A percentile compares a stretch with the other conserved stretches of the same genome.
These are phyloP conservation scores for Melanocharis versteri DNA, from an alignment of 2,113 vertebrate genomes.

Conservation along the genomic window DNA sequence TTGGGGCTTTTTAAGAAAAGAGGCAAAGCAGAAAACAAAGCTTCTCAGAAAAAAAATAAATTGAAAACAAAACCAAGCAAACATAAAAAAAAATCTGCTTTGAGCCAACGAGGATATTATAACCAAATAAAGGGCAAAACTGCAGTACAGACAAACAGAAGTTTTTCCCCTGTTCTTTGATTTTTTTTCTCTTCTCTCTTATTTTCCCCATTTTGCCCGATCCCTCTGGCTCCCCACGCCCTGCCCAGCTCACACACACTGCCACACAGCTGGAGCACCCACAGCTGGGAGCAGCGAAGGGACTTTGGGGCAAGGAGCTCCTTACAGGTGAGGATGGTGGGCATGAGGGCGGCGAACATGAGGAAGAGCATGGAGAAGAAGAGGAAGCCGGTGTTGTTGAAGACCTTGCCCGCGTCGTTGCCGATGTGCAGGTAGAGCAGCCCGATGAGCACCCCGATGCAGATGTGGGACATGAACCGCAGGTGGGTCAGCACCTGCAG, in stretches of 20 bases:
- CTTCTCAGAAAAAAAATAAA: too few relatives aligned
- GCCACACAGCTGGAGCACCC: not conserved
- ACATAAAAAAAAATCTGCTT: too few relatives aligned
- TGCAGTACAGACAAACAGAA: not conserved
- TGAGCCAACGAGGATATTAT: rapidly evolving
- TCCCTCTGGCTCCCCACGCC: not conserved
- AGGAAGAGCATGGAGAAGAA: slow-evolving; percentile 99
- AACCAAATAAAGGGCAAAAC: not conserved
- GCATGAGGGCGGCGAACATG: slow-evolving; percentile 97
- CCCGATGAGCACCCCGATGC: slow-evolving; percentile 92
- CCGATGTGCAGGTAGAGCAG: slow-evolving; percentile 97
- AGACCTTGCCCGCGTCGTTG: slow-evolving; percentile 94
- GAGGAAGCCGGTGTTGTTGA: slow-evolving; percentile 98
- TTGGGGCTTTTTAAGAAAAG: not conserved
- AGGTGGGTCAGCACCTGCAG: slow-evolving; percentile 92
- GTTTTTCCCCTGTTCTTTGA: rapidly evolving
- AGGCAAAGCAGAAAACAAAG: not conserved
- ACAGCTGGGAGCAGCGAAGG: rapidly evolving
- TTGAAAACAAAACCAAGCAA: too few relatives aligned
- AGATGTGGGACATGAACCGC: slow-evolving; percentile 92
- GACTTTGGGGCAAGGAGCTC: not conserved
- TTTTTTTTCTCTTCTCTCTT: not conserved
- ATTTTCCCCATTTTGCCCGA: not conserved
- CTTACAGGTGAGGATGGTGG: slow-evolving; percentile 98
- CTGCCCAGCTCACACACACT: not conserved